Percentiles rank a stretch among this genome's conserved stretches.
Conservation (phyloP, 2,797 vertebrate genomes). For the Prionace glauca region DNA sequence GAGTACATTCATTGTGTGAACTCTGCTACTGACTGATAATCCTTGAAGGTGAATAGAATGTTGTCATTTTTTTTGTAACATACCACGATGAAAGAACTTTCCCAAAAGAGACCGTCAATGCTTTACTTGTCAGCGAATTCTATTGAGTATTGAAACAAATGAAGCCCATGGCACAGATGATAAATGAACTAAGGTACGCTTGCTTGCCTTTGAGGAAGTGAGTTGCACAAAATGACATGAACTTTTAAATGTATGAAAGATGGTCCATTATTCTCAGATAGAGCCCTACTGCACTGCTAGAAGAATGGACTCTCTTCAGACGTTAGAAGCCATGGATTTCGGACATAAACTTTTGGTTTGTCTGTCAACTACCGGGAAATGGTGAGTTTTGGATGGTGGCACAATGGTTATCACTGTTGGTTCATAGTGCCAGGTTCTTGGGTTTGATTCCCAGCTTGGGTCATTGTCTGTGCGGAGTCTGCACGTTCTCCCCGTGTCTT, state of each 20-base stretch:
- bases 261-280: background rate
- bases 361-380: background rate
- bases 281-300: background rate
- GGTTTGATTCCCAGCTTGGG: no score
- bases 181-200: background rate
- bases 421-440: no score
- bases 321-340: background rate
- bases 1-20: background rate
- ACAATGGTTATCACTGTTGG: no score
- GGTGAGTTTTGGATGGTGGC: no score
- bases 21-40: slow-evolving; percentile 23
- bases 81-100: background rate
- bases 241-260: background rate
- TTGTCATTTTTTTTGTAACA: background rate
- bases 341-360: background rate
- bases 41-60: slow-evolving; percentile 7
- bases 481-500: no score
- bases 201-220: background rate
- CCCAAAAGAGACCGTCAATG: background rate
- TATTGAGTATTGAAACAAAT: background rate
- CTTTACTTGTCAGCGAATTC: slow-evolving; percentile 1
- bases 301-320: background rate
- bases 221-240: background rate
- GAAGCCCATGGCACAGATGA: background rate
- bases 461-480: no score